phyloP scores from a whole-genome alignment of 1,140 invertebrate genomes.

The Brachionus sp. region DNA sequence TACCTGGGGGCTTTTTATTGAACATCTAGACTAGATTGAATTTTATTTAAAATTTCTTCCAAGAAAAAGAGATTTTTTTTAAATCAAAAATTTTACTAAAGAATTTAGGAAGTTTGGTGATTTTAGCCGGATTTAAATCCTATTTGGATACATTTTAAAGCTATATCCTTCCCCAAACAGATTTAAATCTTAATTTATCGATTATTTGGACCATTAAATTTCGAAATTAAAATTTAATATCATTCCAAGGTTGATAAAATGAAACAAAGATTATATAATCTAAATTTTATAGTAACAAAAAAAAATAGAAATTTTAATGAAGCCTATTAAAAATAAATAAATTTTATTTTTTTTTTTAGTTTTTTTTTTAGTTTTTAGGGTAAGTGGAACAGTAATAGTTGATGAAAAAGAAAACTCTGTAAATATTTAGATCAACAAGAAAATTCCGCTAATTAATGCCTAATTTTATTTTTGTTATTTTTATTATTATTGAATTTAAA shows the following conservation, averaged over 20 bases:
- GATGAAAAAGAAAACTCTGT: neutral
- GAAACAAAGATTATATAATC: neutral
- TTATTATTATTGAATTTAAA: neutral
- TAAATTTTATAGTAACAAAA: neutral
- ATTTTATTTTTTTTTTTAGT: neutral
- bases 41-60: neutral
- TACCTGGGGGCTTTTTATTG: neutral
- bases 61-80: neutral
- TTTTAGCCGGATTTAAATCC: neutral
- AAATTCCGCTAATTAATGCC: neutral
- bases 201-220: neutral
- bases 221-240: neutral
- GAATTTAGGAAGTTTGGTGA: neutral
- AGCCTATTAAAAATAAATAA: neutral
- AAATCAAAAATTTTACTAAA: neutral
- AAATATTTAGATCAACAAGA: neutral
- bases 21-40: neutral
- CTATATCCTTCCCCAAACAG: neutral
- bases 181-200: conserved; percentile 1
- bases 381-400: neutral
- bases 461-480: neutral
- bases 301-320: neutral
- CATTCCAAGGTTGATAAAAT: neutral
- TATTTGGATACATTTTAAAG: neutral
- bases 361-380: neutral